Evolutionary conservation across 35 echinoderm and acorn worm species (phyloP).

Genomic region (Patiria miniata): DNA sequence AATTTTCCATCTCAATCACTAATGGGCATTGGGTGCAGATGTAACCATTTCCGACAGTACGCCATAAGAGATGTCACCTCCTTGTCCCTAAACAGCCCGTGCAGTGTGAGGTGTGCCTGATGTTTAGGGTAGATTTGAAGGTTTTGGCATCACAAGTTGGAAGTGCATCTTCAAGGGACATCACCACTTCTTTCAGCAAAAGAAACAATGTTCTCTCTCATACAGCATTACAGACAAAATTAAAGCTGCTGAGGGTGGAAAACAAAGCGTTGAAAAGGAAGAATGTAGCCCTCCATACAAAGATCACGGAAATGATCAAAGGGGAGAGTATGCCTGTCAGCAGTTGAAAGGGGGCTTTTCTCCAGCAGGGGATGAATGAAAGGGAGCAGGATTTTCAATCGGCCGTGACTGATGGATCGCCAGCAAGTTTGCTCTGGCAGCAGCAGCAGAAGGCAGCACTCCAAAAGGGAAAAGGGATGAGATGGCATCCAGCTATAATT

Average conservation of each 20-base stretch:
- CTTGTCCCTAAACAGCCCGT: not conserved
- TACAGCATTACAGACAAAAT: not conserved
- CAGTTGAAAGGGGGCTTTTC: not conserved
- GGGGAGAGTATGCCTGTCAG: not conserved
- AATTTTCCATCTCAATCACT: not conserved
- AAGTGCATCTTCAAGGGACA: not conserved
- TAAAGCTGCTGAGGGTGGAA: not conserved
- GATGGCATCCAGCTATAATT: constrained; percentile 80
- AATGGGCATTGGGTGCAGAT: not conserved
- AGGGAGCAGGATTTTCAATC: not conserved
- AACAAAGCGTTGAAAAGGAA: not conserved
- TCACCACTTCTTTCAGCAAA: not conserved
- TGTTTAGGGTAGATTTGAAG: not conserved
- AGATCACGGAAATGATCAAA: not conserved
- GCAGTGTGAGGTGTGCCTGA: not conserved
- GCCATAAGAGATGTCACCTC: not conserved
- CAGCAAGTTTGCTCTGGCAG: constrained; percentile 53
- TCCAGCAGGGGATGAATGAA: not conserved
- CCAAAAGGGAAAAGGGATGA: constrained; percentile 37
- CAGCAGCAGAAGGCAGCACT: constrained; percentile 53
- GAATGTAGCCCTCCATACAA: not conserved
- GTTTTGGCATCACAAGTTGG: not conserved
- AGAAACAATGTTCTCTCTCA: not conserved
- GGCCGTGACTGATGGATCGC: not conserved
- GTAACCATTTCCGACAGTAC: not conserved